Evolutionary conservation across 2,888 invertebrate species (phyloP), one percentile per base, ranked within the genome.

Genomic region (Amblyjoppa fuscipennis): DNA sequence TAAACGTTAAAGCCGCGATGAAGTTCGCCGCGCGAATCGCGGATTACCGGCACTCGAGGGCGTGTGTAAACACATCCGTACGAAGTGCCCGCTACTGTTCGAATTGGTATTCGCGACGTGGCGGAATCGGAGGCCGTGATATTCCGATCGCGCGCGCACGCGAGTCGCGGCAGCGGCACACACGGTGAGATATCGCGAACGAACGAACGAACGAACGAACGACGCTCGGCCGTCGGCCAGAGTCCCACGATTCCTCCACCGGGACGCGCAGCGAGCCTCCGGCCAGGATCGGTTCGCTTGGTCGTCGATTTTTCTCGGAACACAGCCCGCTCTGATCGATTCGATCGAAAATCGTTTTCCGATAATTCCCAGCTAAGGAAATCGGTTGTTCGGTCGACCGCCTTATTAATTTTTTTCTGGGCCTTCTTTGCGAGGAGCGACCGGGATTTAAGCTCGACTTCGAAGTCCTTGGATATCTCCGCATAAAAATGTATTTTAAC

Each of bases 1-100:
- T 87, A 89, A 88, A 88, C 89, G 88, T 90, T 90, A 88, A 89
- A 90, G 83, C 74, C 77, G 76, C 84, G 68, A 53, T 75, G 49
- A 38, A 73, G 68, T 69, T 74, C 69, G 78, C 79, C 80, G 76
- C 56, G 25, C 53, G 34, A 49, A 38, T 71, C 68, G 70, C 49
- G 59, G 75, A 82, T 84, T 66, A 82, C 79, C 79, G 78, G 69
- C 51, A 51, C 51, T 64, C 61, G 73, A 71, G 61, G 64, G 71
- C 34, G 66, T 59, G 38, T 53, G 13, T 64, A 31, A 20, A 20
- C 20, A n/a, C 16, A 5, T 45, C 16, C 45, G 49, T 41, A 69
- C 56, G 73, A 64, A 51, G 71, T 28, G 49, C 73, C 80, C 83
- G 85, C 85, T 25, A 85, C 51, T 71, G 38, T 85, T 85, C 85